phyloP scores from a whole-genome alignment of 1,140 invertebrate species.

The Pseudachorutes palmiensis region DNA sequence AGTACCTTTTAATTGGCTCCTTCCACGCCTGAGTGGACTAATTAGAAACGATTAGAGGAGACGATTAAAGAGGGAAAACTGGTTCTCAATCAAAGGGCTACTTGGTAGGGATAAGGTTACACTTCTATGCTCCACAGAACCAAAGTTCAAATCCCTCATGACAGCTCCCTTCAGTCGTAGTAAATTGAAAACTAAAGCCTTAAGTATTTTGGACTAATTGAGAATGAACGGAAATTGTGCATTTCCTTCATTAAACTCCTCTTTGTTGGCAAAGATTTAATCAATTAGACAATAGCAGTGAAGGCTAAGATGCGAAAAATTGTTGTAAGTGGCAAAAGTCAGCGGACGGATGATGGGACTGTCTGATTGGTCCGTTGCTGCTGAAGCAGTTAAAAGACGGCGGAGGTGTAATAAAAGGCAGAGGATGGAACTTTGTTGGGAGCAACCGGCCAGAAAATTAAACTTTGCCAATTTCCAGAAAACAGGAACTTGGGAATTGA shows the following conservation, averaged over 20 bases:
- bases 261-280: background rate
- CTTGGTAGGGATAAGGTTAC: background rate
- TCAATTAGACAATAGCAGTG: background rate
- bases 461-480: too few species aligned
- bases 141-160: background rate
- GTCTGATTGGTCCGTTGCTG: background rate
- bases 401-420: too few species aligned
- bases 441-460: background rate
- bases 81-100: background rate
- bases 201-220: slow-evolving; percentile 27
- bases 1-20: too few species aligned
- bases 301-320: slow-evolving; percentile 36
- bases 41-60: background rate
- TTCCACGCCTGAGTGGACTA: background rate
- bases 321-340: slow-evolving; percentile 19
- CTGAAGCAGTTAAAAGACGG: background rate
- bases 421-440: background rate
- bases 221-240: slow-evolving; percentile 33
- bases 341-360: background rate
- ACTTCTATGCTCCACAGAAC: background rate
- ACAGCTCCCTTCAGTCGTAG: background rate
- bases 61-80: background rate
- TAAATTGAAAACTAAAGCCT: too few species aligned
- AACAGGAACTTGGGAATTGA: too few species aligned
- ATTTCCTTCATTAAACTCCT: slow-evolving; percentile 37